Percentiles rank a stretch among this genome's conserved stretches.
These are phyloP conservation scores for Pachliopta kotzebuea DNA, from an alignment of 2,888 invertebrate species.

Conservation along the genomic window DNA sequence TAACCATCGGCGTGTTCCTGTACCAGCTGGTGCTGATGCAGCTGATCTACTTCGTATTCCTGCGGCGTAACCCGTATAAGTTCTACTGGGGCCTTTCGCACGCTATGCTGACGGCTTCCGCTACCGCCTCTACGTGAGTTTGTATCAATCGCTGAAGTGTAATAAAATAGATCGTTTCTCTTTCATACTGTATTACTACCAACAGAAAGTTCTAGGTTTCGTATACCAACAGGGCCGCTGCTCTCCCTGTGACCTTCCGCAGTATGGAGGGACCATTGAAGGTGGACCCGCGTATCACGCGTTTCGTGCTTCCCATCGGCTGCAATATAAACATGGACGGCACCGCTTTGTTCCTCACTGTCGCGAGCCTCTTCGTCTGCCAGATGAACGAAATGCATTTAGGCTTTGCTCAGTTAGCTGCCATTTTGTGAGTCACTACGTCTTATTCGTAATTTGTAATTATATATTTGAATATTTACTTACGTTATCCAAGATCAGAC, in stretches of 20 bases:
- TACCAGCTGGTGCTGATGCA: slow-evolving; percentile 93
- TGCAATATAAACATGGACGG: slow-evolving; percentile 97
- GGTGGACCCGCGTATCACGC: slow-evolving; percentile 89
- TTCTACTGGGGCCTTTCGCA: slow-evolving; percentile 91
- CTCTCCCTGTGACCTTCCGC: slow-evolving; percentile 92
- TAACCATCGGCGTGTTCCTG: slow-evolving; percentile 89
- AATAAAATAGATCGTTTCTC: neutral
- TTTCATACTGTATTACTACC: neutral
- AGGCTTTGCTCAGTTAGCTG: slow-evolving; percentile 91
- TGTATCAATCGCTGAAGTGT: slow-evolving; percentile 1
- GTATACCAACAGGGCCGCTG: slow-evolving; percentile 84
- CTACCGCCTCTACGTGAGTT: slow-evolving; percentile 94
- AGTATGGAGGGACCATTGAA: slow-evolving; percentile 92
- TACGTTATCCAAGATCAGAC: too few species aligned
- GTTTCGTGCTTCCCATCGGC: slow-evolving; percentile 94
- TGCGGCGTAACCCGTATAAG: slow-evolving; percentile 91
- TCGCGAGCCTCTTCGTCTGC: slow-evolving; percentile 94
- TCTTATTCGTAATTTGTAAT: too few species aligned
- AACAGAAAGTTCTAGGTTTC: too few species aligned
- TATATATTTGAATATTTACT: too few species aligned
- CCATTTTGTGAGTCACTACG: slow-evolving; percentile 86
- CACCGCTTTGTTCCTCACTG: slow-evolving; percentile 92
- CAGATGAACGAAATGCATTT: slow-evolving; percentile 92
- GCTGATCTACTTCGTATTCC: slow-evolving; percentile 88
- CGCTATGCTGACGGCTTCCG: slow-evolving; percentile 92